These are phyloP conservation scores for Cephus runcator DNA, from an alignment of 2,888 invertebrate genomes.

Conservation along the genomic window DNA sequence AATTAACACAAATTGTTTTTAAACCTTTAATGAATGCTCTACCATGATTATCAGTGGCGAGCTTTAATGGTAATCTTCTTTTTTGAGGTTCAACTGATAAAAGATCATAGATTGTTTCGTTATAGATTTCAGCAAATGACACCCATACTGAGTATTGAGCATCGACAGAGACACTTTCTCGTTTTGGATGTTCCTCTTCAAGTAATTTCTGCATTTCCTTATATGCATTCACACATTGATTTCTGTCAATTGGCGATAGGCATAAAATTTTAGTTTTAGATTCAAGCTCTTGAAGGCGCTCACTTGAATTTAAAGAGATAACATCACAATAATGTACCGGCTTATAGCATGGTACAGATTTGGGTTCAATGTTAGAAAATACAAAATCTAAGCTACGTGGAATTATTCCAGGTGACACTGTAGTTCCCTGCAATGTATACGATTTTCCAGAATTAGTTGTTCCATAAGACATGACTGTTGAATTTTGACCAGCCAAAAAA, in stretches of 20 bases:
- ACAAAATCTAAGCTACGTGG: constrained; percentile 74
- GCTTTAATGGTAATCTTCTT: constrained; percentile 48
- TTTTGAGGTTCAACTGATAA: constrained; percentile 67
- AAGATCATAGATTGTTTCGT: constrained; percentile 88
- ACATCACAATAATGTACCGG: constrained; percentile 52
- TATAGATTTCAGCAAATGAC: constrained; percentile 92
- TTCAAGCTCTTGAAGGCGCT: constrained; percentile 48
- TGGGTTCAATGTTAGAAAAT: constrained; percentile 61
- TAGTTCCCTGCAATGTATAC: constrained; percentile 80
- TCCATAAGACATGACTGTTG: constrained; percentile 88
- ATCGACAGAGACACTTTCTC: constrained; percentile 38
- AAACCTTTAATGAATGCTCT: constrained; percentile 56
- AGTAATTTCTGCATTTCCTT: constrained; percentile 57
- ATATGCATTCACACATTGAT: constrained; percentile 49
- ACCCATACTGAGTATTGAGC: constrained; percentile 75
- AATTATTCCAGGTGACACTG: constrained; percentile 75
- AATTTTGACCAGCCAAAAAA: constrained; percentile 72
- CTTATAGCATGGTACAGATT: constrained; percentile 46
- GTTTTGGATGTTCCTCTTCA: constrained; percentile 48
- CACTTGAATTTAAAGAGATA: constrained; percentile 37
- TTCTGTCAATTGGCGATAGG: constrained; percentile 50
- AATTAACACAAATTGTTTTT: constrained; percentile 73
- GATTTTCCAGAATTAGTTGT: constrained; percentile 94
- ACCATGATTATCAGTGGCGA: constrained; percentile 50
- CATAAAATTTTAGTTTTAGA: constrained; percentile 51